A percentile compares a stretch with the other conserved stretches of the same genome.
These are phyloP conservation scores for Menura novaehollandiae DNA, from an alignment of 2,113 vertebrate species.

Conservation along the genomic window DNA sequence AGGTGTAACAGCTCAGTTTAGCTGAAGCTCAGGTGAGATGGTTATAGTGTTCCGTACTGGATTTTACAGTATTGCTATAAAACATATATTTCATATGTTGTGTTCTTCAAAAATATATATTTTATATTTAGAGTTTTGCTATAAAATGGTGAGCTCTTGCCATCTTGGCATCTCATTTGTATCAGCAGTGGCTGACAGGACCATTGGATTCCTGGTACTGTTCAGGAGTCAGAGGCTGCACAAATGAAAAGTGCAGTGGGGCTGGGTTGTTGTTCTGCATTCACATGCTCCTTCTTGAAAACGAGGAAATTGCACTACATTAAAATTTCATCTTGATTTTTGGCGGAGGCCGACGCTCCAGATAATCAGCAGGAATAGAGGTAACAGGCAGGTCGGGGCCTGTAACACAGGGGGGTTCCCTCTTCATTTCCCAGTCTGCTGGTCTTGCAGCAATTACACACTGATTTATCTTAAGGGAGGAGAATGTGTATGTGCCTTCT, in stretches of 20 bases:
- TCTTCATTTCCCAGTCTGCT: conserved; percentile 39
- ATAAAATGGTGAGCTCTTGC: not conserved
- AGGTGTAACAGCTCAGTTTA: not conserved
- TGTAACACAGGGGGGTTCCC: conserved; percentile 31
- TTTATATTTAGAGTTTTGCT: not conserved
- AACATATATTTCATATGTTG: not conserved
- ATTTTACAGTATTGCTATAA: not conserved
- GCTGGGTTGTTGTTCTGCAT: not conserved
- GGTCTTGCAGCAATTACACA: not conserved
- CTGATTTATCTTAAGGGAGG: conserved; percentile 39
- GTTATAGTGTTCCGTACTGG: not conserved
- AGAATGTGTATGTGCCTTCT: not conserved
- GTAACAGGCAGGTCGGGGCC: conserved; percentile 35
- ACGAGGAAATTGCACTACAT: not conserved
- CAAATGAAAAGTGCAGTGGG: not conserved
- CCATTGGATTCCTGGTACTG: not conserved
- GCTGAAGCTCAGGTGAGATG: not conserved
- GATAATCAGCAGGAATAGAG: conserved; percentile 3
- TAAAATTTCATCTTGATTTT: conserved; percentile 25
- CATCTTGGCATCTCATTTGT: not conserved
- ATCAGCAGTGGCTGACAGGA: not conserved
- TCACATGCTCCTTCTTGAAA: conserved; percentile 44
- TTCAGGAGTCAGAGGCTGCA: not conserved
- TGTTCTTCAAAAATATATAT: not conserved
- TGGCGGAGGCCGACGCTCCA: not conserved